These are phyloP conservation scores for Rhadinocentrus ornatus DNA, from an alignment of 2,797 vertebrate genomes.

Conservation along the genomic window DNA sequence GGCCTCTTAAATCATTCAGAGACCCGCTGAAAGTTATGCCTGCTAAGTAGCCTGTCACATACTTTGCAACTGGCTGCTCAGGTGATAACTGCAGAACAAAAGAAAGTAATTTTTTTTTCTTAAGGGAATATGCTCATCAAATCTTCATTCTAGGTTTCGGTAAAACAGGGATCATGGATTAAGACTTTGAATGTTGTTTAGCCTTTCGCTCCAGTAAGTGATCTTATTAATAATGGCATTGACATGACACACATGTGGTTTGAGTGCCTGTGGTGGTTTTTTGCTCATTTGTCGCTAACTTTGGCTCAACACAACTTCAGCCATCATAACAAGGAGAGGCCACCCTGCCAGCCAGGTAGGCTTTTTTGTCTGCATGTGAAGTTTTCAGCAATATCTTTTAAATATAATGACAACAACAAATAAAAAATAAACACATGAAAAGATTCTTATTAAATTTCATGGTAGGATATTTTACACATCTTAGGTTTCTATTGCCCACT, in stretches of 20 bases:
- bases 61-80: slow-evolving; percentile 28
- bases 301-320: slow-evolving; percentile 42
- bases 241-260: slow-evolving; percentile 19
- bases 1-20: slow-evolving; percentile 81
- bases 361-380: not conserved
- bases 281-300: slow-evolving; percentile 19
- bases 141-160: slow-evolving; percentile 19
- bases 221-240: slow-evolving; percentile 42
- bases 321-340: slow-evolving; percentile 41
- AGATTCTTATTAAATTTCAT: not conserved
- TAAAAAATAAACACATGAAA: not conserved
- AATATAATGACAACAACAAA: not conserved
- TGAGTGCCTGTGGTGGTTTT: slow-evolving; percentile 48
- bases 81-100: slow-evolving; percentile 9
- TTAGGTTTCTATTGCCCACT: slow-evolving; percentile 86
- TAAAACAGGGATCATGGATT: slow-evolving; percentile 27
- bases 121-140: not conserved
- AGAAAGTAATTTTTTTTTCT: slow-evolving; percentile 13
- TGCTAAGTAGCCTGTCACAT: slow-evolving; percentile 34
- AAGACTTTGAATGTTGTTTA: not conserved
- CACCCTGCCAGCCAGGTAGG: slow-evolving; percentile 79
- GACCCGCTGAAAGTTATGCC: slow-evolving; percentile 66
- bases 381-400: not conserved
- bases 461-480: not conserved
- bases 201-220: not conserved